Conservation (phyloP, 2,113 vertebrate genomes). For the Microcebus ravelobensis region DNA sequence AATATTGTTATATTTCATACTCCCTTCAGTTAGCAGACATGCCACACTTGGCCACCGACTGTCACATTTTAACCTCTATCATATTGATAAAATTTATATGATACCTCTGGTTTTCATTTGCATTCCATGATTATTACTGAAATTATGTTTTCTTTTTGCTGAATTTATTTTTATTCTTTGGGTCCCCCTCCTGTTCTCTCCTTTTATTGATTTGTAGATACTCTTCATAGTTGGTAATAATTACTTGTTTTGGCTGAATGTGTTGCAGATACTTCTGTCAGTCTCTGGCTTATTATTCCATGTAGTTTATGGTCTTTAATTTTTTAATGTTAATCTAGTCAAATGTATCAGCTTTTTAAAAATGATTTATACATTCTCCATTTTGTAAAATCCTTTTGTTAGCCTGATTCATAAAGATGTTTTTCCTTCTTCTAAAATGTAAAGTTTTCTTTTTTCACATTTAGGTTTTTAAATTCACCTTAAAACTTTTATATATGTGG, state of each 20-base stretch:
- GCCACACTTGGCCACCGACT: not conserved
- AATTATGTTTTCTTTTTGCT: conserved; percentile 32
- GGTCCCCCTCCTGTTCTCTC: not conserved
- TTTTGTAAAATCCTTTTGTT: conserved; percentile 3
- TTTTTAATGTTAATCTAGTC: not conserved
- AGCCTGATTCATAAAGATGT: not conserved
- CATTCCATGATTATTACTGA: not conserved
- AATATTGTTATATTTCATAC: not conserved
- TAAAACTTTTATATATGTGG: not conserved
- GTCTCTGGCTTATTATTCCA: not conserved
- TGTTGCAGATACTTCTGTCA: not conserved
- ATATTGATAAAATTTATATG: not conserved
- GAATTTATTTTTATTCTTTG: not conserved
- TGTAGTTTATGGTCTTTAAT: not conserved
- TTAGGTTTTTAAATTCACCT: not conserved
- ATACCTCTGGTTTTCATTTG: not conserved
- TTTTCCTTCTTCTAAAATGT: conserved; percentile 38
- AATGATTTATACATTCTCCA: not conserved
- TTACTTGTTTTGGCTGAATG: not conserved
- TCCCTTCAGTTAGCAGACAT: not conserved
- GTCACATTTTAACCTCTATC: not conserved
- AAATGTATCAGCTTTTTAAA: not conserved
- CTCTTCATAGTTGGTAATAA: not conserved
- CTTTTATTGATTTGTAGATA: not conserved
- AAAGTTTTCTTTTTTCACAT: conserved; percentile 6